Percentiles rank a stretch among this genome's conserved stretches.
phyloP scores from a whole-genome alignment of 2,113 vertebrate species.

The Strigops habroptila region DNA sequence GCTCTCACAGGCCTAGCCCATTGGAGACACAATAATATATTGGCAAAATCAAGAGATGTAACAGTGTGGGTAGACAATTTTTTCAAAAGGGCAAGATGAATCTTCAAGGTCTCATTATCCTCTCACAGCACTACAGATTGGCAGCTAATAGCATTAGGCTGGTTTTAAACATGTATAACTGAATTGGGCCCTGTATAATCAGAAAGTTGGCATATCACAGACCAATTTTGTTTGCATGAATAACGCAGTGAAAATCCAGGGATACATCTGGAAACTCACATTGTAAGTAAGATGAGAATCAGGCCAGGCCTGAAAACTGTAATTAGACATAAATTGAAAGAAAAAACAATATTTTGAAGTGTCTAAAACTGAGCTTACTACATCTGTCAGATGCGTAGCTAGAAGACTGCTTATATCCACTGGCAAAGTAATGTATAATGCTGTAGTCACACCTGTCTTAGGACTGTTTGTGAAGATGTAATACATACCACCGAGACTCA shows the following conservation, averaged over 20 bases:
- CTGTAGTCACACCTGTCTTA: rapidly evolving
- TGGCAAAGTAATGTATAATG: background rate
- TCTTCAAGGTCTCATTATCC: background rate
- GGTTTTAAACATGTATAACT: slow-evolving; percentile 26
- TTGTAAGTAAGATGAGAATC: background rate
- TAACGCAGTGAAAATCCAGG: background rate
- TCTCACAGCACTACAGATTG: background rate
- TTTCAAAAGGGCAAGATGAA: background rate
- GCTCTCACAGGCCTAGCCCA: background rate
- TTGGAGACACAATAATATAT: background rate
- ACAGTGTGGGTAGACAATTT: background rate
- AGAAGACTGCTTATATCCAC: background rate
- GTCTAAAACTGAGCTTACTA: background rate
- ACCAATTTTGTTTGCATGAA: background rate
- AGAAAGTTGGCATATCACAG: slow-evolving; percentile 3
- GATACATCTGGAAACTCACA: background rate
- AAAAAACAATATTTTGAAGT: background rate
- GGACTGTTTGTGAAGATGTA: background rate
- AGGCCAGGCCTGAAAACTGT: background rate
- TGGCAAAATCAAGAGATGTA: background rate
- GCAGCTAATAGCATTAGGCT: slow-evolving; percentile 31
- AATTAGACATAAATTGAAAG: background rate
- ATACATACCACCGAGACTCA: background rate
- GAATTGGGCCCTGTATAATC: slow-evolving; percentile 7
- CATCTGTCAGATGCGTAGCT: background rate